Conservation (phyloP, 2,888 invertebrate species). For the Rapana venosa region DNA sequence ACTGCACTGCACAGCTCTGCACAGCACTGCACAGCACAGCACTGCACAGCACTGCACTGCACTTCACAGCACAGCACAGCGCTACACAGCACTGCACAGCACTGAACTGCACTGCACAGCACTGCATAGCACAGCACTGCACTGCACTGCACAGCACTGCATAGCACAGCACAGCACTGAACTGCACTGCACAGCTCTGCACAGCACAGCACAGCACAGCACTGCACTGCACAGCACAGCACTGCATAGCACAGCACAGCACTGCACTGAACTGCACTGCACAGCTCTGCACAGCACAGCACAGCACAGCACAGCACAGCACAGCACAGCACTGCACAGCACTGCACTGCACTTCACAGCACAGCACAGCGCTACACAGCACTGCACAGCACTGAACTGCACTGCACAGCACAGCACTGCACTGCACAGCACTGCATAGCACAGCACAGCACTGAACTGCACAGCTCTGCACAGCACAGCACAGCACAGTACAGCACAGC, state of each 20-base stretch:
- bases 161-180: neutral
- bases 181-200: neutral
- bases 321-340: conserved; percentile 2
- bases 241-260: no score
- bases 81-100: neutral
- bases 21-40: neutral
- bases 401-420: neutral
- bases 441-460: neutral
- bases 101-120: neutral
- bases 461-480: conserved; percentile 1
- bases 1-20: neutral
- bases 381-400: neutral
- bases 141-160: neutral
- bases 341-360: neutral
- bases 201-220: neutral
- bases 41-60: neutral
- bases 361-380: neutral
- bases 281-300: no score
- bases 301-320: neutral
- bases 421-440: neutral
- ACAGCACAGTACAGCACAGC: no score
- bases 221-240: no score
- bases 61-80: neutral
- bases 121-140: no score
- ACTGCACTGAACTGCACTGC: no score